These are phyloP conservation scores for Varanus komodoensis DNA, from an alignment of 2,113 vertebrate genomes.

Conservation along the genomic window DNA sequence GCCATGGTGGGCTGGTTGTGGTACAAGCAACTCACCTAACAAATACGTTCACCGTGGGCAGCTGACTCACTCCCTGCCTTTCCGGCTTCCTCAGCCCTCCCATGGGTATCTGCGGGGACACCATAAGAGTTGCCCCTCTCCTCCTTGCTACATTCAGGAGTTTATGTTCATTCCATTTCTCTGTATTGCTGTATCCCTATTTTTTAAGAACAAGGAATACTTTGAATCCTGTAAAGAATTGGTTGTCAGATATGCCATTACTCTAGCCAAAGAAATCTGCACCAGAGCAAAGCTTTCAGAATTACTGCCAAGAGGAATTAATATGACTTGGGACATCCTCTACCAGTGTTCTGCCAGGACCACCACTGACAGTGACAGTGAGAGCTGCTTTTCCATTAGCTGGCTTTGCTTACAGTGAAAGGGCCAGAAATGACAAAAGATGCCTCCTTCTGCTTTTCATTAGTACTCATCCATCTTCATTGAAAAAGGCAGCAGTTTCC, in stretches of 20 bases:
- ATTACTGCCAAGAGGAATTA: background rate
- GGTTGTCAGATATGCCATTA: background rate
- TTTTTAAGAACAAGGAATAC: background rate
- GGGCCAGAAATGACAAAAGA: background rate
- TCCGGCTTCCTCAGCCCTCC: too few relatives aligned
- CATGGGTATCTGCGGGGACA: too few relatives aligned
- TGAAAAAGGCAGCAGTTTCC: background rate
- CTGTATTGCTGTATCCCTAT: background rate
- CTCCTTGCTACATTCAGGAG: too few relatives aligned
- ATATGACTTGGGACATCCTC: background rate
- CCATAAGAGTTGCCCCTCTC: too few relatives aligned
- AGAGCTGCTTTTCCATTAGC: background rate
- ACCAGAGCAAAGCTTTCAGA: background rate
- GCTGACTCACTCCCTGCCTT: too few relatives aligned
- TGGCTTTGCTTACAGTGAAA: background rate
- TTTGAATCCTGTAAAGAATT: background rate
- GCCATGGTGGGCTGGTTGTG: too few relatives aligned
- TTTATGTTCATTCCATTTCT: too few relatives aligned
- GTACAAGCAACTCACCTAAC: too few relatives aligned
- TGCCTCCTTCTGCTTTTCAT: background rate
- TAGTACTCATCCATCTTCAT: background rate
- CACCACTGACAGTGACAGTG: background rate
- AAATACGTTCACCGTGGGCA: too few relatives aligned
- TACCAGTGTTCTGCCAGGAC: background rate
- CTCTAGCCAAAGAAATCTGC: background rate